Evolutionary conservation across 2,797 vertebrate genomes (phyloP).

Genomic region (Malurus splendens): DNA sequence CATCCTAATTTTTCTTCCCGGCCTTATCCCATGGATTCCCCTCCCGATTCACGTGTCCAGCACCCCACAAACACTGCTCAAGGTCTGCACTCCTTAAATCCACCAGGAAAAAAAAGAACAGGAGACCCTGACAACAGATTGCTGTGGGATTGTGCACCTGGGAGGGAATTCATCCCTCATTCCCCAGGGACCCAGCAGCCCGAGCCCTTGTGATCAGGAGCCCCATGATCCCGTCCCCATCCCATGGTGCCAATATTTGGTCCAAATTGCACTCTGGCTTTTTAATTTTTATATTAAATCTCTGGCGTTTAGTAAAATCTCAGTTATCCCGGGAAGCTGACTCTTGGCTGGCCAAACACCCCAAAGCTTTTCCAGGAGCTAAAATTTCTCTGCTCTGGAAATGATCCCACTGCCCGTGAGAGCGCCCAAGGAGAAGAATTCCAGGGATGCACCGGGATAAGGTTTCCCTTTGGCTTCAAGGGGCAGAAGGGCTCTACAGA

Average conservation of each 20-base stretch:
- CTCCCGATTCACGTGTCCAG: background rate
- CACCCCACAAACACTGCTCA: background rate
- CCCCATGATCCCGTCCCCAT: accelerated
- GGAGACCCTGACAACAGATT: background rate
- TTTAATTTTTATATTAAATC: no score
- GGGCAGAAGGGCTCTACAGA: background rate
- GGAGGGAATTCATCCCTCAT: background rate
- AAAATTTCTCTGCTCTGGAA: background rate
- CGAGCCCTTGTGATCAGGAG: accelerated
- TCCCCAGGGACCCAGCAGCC: accelerated
- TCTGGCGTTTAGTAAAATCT: no score
- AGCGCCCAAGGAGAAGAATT: background rate
- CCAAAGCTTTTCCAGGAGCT: background rate
- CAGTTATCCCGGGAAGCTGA: background rate
- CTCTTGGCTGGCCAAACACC: background rate
- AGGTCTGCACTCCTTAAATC: background rate
- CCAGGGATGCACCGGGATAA: background rate
- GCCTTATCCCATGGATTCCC: background rate
- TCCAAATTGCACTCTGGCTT: no score
- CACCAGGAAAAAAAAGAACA: background rate
- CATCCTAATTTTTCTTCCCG: background rate
- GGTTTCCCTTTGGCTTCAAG: background rate
- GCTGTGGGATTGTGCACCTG: accelerated
- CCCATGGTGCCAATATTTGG: accelerated
- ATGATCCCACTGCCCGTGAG: background rate